These are phyloP conservation scores for Sorex araneus DNA, from an alignment of 2,113 vertebrate species.

Conservation along the genomic window DNA sequence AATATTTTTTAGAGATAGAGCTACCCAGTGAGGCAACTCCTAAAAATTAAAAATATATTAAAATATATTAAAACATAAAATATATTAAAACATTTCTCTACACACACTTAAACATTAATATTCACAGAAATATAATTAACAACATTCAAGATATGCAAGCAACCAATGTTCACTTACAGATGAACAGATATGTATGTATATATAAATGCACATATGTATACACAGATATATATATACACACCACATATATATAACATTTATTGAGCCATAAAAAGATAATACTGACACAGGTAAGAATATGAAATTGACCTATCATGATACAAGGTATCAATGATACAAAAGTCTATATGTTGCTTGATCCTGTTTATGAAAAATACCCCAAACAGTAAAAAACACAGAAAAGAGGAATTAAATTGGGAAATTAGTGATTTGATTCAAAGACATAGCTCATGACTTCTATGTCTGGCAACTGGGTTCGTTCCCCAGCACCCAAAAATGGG, in stretches of 20 bases:
- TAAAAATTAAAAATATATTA: background rate
- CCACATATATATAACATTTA: background rate
- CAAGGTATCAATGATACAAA: background rate
- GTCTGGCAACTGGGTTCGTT: too few species aligned
- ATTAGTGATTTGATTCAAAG: too few species aligned
- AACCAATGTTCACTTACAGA: background rate
- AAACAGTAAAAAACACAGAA: background rate
- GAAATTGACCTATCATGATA: background rate
- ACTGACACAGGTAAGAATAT: too few species aligned
- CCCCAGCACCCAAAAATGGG: too few species aligned
- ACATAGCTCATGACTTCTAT: too few species aligned
- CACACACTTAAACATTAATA: background rate
- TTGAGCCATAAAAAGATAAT: background rate
- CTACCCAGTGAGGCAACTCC: background rate
- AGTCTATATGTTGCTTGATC: background rate
- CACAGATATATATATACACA: background rate
- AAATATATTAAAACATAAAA: conserved; percentile 1
- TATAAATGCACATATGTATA: too few species aligned
- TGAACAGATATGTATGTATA: too few species aligned
- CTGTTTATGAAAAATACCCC: conserved; percentile 8
- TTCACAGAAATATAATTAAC: background rate
- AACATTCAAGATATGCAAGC: background rate
- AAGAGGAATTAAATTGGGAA: background rate
- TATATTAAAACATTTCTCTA: background rate
- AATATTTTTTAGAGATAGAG: conserved; percentile 2